phyloP scores from a whole-genome alignment of 2,797 vertebrate genomes.

The Acrossocheilus fasciatus region DNA sequence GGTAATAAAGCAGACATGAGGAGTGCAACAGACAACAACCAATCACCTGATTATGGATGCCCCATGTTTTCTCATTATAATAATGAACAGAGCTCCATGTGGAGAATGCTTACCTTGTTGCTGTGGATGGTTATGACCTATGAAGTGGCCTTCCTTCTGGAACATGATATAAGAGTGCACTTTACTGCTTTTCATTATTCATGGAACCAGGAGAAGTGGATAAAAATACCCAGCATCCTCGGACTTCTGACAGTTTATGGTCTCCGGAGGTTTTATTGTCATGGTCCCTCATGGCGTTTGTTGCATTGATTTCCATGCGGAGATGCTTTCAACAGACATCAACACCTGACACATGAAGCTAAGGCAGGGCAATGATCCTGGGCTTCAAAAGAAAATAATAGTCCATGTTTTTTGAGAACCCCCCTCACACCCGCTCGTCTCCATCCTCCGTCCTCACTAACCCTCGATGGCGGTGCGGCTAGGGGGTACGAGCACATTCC shows the following conservation, averaged over 20 bases:
- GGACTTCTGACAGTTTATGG: conserved; percentile 2
- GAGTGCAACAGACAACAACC: conserved; percentile 12
- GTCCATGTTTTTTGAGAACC: not conserved
- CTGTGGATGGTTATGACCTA: not conserved
- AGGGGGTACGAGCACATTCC: no score
- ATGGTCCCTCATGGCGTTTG: not conserved
- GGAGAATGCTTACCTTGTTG: not conserved
- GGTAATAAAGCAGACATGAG: conserved; percentile 12
- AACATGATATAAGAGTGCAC: conserved; percentile 10
- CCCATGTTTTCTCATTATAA: conserved; percentile 32
- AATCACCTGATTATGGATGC: conserved; percentile 28
- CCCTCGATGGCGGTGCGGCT: no score
- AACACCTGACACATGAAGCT: conserved; percentile 30
- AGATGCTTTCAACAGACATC: conserved; percentile 43
- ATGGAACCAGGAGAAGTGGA: conserved; percentile 31
- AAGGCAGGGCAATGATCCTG: conserved; percentile 6
- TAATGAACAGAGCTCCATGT: conserved; percentile 14
- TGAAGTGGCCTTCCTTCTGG: not conserved
- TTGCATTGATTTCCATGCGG: conserved; percentile 45
- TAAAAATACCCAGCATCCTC: conserved; percentile 35
- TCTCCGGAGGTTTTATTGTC: conserved; percentile 40
- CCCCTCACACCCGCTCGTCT: no score
- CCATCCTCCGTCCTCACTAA: no score
- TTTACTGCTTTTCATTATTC: conserved; percentile 47
- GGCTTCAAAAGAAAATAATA: conserved; percentile 18